These are phyloP conservation scores for Scaptomyza flava DNA, from an alignment of 2,888 invertebrate species.

Conservation along the genomic window DNA sequence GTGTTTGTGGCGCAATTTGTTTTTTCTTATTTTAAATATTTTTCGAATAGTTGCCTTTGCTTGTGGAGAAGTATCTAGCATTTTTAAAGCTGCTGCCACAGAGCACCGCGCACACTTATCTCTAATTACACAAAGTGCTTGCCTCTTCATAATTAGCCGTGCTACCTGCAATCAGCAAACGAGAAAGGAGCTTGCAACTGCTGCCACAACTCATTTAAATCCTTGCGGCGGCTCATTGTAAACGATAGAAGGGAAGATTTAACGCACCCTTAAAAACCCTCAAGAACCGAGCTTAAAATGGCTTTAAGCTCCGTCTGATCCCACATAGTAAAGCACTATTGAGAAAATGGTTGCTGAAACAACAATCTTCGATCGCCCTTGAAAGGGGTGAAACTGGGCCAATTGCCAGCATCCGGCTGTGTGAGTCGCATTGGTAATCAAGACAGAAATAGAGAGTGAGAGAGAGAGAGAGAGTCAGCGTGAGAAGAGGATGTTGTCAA, in stretches of 20 bases:
- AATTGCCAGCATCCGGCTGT: slow-evolving; percentile 49
- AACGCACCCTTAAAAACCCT: neutral
- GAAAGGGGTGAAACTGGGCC: slow-evolving; percentile 33
- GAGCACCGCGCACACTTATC: slow-evolving; percentile 41
- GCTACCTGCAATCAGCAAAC: slow-evolving; percentile 36
- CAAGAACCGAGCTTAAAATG: neutral
- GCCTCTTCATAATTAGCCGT: slow-evolving; percentile 60
- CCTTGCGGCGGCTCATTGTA: slow-evolving; percentile 1
- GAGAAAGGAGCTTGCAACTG: slow-evolving; percentile 24
- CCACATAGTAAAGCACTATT: neutral
- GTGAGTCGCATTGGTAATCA: slow-evolving; percentile 38
- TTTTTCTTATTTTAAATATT: slow-evolving; percentile 16
- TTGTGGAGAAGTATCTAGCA: slow-evolving; percentile 2
- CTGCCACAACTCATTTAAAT: slow-evolving; percentile 33
- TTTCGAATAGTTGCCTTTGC: slow-evolving; percentile 43
- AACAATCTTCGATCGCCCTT: slow-evolving; percentile 39
- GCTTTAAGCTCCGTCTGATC: neutral
- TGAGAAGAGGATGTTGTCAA: slow-evolving; percentile 40
- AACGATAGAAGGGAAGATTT: neutral
- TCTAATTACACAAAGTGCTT: slow-evolving; percentile 73
- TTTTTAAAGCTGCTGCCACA: slow-evolving; percentile 17
- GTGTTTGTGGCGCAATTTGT: slow-evolving; percentile 42
- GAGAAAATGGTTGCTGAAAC: neutral
- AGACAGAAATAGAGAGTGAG: neutral
- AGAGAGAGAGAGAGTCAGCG: neutral